Base-by-base conservation (phyloP, 2,888 invertebrate genomes). In the Gandaritis pyraliata region DNA sequence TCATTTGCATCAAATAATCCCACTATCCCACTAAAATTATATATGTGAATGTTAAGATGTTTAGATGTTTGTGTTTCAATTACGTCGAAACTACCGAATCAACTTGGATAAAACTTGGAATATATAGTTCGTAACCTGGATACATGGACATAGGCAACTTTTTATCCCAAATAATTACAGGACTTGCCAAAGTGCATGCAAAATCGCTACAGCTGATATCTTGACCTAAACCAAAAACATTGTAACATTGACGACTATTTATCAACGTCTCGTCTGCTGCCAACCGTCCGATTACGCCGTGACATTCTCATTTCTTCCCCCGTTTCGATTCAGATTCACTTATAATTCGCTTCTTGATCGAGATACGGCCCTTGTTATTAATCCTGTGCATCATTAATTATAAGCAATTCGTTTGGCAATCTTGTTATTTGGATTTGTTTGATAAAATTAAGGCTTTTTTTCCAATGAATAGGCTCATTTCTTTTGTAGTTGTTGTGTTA, bases 321-420 rank as follows among this genome's bases (percentile, higher is more conserved):
- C 73, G 72, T 76, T 75, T 66, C 74, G 81, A 64, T 59, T 56
- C 64, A 59, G 84, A 86, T 85, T 86, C 85, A 86, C 88, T 88
- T 86, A 87, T 88, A 86, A 87, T 85, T 82, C 85, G 88, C 83
- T 85, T 86, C 88, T 87, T 89, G 88, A 87, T 86, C 85, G 64
- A 62, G 68, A 70, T 68, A 72, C 75, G 48, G 58, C 58, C 78
- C 73, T 72, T 76, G 76, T 81, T 85, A 87, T 87, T 86, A 86
- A 87, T 88, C 84, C 82, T 74, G 69, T 67, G 73, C 76, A 82
- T 88, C 88, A 89, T 90, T 87, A 87, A 89, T 88, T 89, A 86
- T 82, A 78, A 54, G 62, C 58, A 61, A 70, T 68, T 66, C 68
- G 66, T 68, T 70, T 68, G 61, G 53, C 36, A 50, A 38, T 43